Evolutionary conservation across 1,140 invertebrate genomes (phyloP).

Genomic region (Bemisia tabaci): DNA sequence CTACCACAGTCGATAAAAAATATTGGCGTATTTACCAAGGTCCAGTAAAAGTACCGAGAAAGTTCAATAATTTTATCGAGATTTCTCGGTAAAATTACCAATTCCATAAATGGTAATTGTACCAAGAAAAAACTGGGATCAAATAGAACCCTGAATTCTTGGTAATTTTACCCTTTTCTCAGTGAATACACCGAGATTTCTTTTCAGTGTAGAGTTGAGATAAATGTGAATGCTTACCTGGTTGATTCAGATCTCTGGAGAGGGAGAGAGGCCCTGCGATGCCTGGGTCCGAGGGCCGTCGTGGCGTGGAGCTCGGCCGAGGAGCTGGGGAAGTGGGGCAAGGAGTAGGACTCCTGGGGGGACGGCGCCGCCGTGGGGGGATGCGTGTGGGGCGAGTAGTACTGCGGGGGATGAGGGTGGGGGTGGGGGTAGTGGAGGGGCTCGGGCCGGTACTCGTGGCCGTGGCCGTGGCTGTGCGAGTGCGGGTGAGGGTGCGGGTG

Average conservation of each 20-base stretch:
- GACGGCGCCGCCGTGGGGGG: constrained; percentile 39
- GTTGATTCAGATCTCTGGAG: constrained; percentile 61
- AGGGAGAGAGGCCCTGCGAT: constrained; percentile 54
- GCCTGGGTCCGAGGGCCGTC: constrained; percentile 33
- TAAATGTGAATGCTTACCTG: constrained; percentile 30
- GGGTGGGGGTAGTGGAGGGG: constrained; percentile 16
- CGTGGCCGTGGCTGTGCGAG: constrained; percentile 17
- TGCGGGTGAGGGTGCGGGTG: constrained; percentile 10
- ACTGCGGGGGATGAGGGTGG: constrained; percentile 32
- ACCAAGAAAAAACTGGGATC: too few species aligned
- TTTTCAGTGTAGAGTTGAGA: too few species aligned
- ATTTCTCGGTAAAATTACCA: too few species aligned
- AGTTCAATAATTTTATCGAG: too few species aligned
- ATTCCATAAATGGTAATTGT: too few species aligned
- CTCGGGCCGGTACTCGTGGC: constrained; percentile 25
- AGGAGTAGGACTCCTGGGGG: constrained; percentile 32
- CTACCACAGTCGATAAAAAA: too few species aligned
- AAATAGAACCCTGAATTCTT: too few species aligned
- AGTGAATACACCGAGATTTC: too few species aligned
- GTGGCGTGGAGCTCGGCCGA: constrained; percentile 22
- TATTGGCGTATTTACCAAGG: too few species aligned
- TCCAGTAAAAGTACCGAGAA: too few species aligned
- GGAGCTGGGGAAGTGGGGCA: constrained; percentile 24
- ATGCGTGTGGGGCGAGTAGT: constrained; percentile 27
- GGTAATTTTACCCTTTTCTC: too few species aligned